These are phyloP conservation scores for Agonopterix arenella DNA, from an alignment of 2,888 invertebrate genomes.

Conservation along the genomic window DNA sequence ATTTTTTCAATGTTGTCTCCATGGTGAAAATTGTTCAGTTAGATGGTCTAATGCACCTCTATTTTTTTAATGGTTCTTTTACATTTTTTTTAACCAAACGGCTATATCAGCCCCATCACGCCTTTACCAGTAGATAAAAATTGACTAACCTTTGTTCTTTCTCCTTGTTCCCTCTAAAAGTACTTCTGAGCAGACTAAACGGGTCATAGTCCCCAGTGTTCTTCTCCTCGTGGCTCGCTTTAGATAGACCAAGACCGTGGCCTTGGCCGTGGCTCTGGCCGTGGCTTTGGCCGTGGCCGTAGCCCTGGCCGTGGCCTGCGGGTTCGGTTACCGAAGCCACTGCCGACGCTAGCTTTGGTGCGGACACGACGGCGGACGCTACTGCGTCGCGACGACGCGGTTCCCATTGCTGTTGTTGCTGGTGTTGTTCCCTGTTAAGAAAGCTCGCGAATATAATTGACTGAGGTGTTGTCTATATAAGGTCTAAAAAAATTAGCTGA, in stretches of 20 bases:
- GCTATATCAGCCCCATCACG: too few relatives aligned
- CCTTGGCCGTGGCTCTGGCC: not conserved
- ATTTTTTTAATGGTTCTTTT: too few relatives aligned
- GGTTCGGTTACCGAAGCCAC: conserved; percentile 24
- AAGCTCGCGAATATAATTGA: not conserved
- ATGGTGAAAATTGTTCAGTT: too few relatives aligned
- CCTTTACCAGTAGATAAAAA: too few relatives aligned
- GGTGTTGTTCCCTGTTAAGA: not conserved
- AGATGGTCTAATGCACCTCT: too few relatives aligned
- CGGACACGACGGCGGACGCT: conserved; percentile 29
- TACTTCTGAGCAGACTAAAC: conserved; percentile 51
- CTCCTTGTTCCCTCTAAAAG: conserved; percentile 42
- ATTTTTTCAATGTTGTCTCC: too few relatives aligned
- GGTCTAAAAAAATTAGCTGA: too few relatives aligned
- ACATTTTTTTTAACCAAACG: too few relatives aligned
- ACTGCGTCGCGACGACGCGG: conserved; percentile 37
- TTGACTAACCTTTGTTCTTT: conserved; percentile 11
- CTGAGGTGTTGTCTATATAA: too few relatives aligned
- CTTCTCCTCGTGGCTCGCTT: conserved; percentile 6
- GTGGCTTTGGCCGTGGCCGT: not conserved
- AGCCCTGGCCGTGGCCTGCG: conserved; percentile 6
- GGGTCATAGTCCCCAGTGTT: conserved; percentile 51
- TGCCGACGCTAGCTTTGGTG: conserved; percentile 33
- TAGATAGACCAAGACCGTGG: not conserved
- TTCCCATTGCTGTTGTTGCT: not conserved